Percentiles rank a stretch among this genome's conserved stretches.
Evolutionary conservation across 2,113 vertebrate genomes (phyloP).

Genomic region (Alligator sinensis): DNA sequence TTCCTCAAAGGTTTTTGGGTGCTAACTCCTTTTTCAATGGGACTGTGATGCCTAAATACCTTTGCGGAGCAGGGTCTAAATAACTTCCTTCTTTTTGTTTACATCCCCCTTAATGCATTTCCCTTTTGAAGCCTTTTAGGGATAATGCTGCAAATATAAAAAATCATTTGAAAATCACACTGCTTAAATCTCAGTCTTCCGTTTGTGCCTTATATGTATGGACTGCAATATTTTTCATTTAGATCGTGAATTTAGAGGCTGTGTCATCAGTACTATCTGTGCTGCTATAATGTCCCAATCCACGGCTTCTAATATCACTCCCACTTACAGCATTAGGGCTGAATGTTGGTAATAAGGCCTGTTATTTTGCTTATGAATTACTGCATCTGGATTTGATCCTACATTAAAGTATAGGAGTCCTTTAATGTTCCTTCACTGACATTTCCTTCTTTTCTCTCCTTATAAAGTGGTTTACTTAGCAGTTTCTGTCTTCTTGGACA

Average conservation of each 20-base stretch:
- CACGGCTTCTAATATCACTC: background rate
- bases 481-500: background rate
- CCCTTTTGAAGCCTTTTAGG: background rate
- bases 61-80: background rate
- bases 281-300: background rate
- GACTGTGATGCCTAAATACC: background rate
- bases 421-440: background rate
- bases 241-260: background rate
- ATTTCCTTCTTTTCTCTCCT: slow-evolving; percentile 31
- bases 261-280: background rate
- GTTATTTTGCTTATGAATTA: background rate
- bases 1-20: background rate
- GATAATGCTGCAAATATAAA: background rate
- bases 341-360: background rate
- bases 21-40: background rate
- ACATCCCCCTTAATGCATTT: background rate
- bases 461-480: background rate
- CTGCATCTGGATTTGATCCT: background rate
- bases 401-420: background rate
- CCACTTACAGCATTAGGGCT: background rate
- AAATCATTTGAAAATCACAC: background rate
- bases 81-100: background rate
- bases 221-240: background rate
- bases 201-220: background rate
- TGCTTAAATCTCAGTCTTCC: background rate